Evolutionary conservation across 2,113 vertebrate genomes (phyloP).

Genomic region (Scomber scombrus): DNA sequence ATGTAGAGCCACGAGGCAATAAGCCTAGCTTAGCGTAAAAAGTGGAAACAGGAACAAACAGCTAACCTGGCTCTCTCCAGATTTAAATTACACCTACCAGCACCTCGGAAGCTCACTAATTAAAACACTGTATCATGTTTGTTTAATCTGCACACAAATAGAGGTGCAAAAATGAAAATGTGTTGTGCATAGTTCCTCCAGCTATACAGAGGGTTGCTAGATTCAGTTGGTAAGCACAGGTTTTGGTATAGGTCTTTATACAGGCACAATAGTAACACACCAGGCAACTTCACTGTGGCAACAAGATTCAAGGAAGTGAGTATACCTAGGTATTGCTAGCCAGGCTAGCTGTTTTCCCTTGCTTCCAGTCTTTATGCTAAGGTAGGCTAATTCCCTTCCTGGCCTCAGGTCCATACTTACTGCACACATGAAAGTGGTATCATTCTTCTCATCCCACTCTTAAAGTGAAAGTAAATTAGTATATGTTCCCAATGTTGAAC

Average conservation of each 20-base stretch:
- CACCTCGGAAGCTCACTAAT: background rate
- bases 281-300: too few relatives aligned
- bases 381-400: background rate
- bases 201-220: background rate
- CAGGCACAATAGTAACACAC: too few relatives aligned
- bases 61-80: background rate
- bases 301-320: too few relatives aligned
- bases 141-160: constrained; percentile 3
- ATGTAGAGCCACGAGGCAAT: background rate
- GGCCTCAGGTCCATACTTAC: background rate
- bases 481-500: background rate
- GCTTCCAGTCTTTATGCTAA: background rate
- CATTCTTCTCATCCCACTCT: background rate
- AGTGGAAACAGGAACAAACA: background rate
- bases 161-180: background rate
- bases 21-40: constrained; percentile 5
- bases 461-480: background rate
- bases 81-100: background rate
- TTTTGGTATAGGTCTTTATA: background rate
- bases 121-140: background rate
- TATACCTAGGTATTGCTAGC: too few relatives aligned
- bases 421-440: background rate
- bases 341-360: too few relatives aligned
- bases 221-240: background rate
- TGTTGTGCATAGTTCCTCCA: background rate